Conservation (phyloP, 2,888 invertebrate species). For the Pachydiplax longipennis region DNA sequence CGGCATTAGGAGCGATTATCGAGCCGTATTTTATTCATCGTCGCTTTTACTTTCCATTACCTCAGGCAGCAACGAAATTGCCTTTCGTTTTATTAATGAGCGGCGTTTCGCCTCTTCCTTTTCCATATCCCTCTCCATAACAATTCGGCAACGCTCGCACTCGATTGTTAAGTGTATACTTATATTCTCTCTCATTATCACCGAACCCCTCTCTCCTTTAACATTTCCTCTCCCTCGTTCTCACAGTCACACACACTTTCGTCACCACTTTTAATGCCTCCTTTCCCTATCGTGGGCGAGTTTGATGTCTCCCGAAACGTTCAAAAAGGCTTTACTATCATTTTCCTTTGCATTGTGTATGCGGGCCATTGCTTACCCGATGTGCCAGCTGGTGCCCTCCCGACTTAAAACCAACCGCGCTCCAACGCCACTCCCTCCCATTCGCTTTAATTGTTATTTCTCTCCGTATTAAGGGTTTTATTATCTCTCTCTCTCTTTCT, state of each 20-base stretch:
- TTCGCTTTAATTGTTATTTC: not conserved
- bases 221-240: not conserved
- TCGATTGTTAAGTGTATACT: not conserved
- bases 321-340: not conserved
- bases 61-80: not conserved
- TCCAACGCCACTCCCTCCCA: not conserved
- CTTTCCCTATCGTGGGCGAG: not conserved
- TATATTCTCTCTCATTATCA: not conserved
- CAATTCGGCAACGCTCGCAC: not conserved
- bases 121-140: not conserved
- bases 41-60: not conserved
- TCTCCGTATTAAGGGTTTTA: not conserved
- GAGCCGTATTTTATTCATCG: not conserved
- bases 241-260: not conserved
- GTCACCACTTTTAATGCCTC: not conserved
- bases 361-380: conserved; percentile 6
- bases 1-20: not conserved
- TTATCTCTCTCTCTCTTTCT: not conserved
- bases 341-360: conserved; percentile 33
- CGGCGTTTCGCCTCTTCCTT: not conserved
- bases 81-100: conserved; percentile 2
- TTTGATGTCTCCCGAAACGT: conserved; percentile 12
- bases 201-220: not conserved
- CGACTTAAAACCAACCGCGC: not conserved
- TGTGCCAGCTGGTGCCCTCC: conserved; percentile 20